These are phyloP conservation scores for Coelopa frigida DNA, from an alignment of 1,140 invertebrate species.

Conservation along the genomic window DNA sequence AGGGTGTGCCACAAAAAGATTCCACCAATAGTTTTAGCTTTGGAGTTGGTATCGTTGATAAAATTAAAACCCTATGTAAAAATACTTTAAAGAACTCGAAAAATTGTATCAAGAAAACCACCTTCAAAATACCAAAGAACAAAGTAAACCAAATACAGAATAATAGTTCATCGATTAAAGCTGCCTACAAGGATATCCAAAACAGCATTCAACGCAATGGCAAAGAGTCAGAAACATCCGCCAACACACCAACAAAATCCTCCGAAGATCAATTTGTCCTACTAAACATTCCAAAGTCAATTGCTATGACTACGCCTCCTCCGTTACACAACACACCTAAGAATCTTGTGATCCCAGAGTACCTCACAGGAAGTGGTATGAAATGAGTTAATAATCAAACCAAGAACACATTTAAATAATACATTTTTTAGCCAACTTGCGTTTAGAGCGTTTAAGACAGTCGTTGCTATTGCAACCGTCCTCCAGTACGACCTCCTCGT, in stretches of 20 bases:
- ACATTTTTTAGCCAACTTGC: constrained; percentile 9
- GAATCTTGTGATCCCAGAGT: constrained; percentile 6
- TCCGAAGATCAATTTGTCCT: too few species aligned
- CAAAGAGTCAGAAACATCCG: too few species aligned
- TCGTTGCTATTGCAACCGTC: constrained; percentile 1
- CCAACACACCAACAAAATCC: too few species aligned
- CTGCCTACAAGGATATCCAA: too few species aligned
- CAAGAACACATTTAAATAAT: neutral
- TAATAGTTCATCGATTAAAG: too few species aligned
- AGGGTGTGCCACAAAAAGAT: neutral
- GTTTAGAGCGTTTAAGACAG: constrained; percentile 12
- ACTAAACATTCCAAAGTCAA: too few species aligned
- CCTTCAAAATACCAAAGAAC: too few species aligned
- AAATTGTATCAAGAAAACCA: too few species aligned
- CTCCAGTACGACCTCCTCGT: neutral
- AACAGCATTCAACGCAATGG: too few species aligned
- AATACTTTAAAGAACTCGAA: constrained; percentile 1
- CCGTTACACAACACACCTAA: constrained; percentile 4
- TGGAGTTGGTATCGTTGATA: constrained; percentile 10
- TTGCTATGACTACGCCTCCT: too few species aligned
- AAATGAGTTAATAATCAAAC: neutral
- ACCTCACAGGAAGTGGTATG: constrained; percentile 10
- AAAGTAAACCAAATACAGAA: too few species aligned
- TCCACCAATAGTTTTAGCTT: neutral
- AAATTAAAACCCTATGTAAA: constrained; percentile 13